Evolutionary conservation across 2,797 vertebrate species (phyloP).

Genomic region (Ateles fusciceps): DNA sequence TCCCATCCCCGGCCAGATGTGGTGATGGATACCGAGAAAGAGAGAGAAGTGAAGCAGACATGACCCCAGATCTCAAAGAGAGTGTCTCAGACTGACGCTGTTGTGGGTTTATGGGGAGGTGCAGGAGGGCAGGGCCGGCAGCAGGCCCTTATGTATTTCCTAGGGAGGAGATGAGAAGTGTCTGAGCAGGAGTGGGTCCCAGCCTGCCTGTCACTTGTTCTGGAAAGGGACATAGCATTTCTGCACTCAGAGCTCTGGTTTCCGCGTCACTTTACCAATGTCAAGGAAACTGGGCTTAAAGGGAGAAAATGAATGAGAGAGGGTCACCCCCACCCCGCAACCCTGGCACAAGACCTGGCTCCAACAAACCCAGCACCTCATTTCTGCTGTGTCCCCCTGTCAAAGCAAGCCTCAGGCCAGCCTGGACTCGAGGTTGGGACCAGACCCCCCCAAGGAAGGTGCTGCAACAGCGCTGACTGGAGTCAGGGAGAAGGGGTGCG

Average conservation of each 20-base stretch:
- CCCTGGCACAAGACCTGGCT: not conserved
- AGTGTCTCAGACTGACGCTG: not conserved
- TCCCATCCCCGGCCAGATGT: not conserved
- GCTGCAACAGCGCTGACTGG: not conserved
- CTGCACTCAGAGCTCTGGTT: not conserved
- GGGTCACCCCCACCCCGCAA: not conserved
- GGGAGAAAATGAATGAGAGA: not conserved
- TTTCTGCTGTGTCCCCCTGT: not conserved
- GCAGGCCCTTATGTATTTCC: not conserved
- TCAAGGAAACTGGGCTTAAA: not conserved
- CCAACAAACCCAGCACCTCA: not conserved
- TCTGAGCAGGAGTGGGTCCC: not conserved
- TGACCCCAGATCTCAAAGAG: rapidly evolving
- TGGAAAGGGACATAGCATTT: not conserved
- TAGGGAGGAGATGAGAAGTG: not conserved
- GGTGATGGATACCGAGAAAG: not conserved
- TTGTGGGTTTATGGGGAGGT: not conserved
- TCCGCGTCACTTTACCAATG: not conserved
- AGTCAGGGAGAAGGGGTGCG: not conserved
- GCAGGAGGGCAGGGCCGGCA: not conserved
- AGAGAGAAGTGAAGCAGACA: not conserved
- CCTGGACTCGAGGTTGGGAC: not conserved
- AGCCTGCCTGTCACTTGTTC: not conserved
- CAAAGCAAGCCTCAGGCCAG: not conserved
- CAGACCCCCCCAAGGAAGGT: not conserved